Base-by-base conservation (phyloP, 2,888 invertebrate species). In the Temnothorax ravouxi region DNA sequence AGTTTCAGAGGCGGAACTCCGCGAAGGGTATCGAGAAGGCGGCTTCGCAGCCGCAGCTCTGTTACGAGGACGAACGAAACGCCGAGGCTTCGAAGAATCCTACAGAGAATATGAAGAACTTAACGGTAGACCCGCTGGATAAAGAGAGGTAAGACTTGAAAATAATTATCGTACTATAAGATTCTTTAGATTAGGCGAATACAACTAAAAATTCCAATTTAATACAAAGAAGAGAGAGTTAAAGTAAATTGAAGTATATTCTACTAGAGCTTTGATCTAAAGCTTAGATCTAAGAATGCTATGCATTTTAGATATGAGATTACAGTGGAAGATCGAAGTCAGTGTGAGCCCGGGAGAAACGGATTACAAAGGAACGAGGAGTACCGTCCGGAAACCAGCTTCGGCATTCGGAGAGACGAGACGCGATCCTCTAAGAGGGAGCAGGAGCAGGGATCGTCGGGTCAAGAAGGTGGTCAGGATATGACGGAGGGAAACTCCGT, bases 41-140 rank as follows among this genome's bases (percentile, higher is more conserved):
- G 0, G 95, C 96, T 0, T 97, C 97, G 0, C 97, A 97, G 90
- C 97, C 97, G 1, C 97, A 97, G 90, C 95, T 97, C 4, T 95
- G 96, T 50, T 96, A 95, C 86, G 96, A 96, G 34, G 95, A 95
- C 62, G 95, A 95, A n/a, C 91, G 90, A 61, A 82, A 83, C 9
- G 91, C 87, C 15, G 91, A 91, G 13, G 83, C 76, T 44, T 67
- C 84, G 44, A 89, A 89, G 21, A 92, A 92, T 75, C 89, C 91
- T 8, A 80, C 84, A 0, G 93, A 93, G 4, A 84, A 87, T 18
- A 81, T 88, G 67, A 93, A 93, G 80, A 88, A 83, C 15, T 79
- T 89, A 0, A 76, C 87, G 5, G 85, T 90, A 11, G 93, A 93
- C 15, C 84, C 87, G 5, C 38, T 91, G 62, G 89, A 92, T 25